A percentile compares a stretch with the other conserved stretches of the same genome.
phyloP scores from a whole-genome alignment of 2,797 vertebrate genomes.

The Hylomyscus alleni region DNA sequence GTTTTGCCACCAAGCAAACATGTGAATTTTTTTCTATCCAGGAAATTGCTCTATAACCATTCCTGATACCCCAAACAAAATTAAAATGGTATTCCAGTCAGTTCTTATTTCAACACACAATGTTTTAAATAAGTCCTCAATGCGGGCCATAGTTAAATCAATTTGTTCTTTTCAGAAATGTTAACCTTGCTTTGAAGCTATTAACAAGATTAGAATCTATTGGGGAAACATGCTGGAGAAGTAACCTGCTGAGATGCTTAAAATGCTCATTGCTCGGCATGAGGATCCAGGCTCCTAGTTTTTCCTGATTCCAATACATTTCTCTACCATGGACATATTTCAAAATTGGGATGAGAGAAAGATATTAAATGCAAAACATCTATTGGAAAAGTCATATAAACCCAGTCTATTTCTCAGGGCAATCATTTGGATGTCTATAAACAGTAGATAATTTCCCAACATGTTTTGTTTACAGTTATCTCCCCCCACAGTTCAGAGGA shows the following conservation, averaged over 20 bases:
- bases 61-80: slow-evolving; percentile 24
- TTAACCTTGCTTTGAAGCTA: not conserved
- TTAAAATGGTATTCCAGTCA: slow-evolving; percentile 28
- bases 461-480: not conserved
- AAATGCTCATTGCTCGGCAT: not conserved
- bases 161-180: slow-evolving; percentile 58
- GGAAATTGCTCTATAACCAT: not conserved
- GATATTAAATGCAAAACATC: slow-evolving; percentile 46
- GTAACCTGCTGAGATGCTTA: not conserved
- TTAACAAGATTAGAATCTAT: slow-evolving; percentile 49
- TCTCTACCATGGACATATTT: slow-evolving; percentile 16
- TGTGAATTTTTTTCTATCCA: not conserved
- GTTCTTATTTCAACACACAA: slow-evolving; percentile 55
- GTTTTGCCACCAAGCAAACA: slow-evolving; percentile 56
- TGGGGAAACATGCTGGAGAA: not conserved
- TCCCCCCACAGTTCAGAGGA: not conserved
- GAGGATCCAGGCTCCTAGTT: slow-evolving; percentile 2
- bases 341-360: not conserved
- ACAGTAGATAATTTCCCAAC: not conserved
- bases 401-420: not conserved
- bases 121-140: slow-evolving; percentile 63
- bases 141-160: slow-evolving; percentile 37
- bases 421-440: slow-evolving; percentile 31
- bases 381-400: slow-evolving; percentile 19
- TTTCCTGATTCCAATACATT: not conserved